Conservation (phyloP, 2,888 invertebrate genomes). For the Notodonta dromedarius region DNA sequence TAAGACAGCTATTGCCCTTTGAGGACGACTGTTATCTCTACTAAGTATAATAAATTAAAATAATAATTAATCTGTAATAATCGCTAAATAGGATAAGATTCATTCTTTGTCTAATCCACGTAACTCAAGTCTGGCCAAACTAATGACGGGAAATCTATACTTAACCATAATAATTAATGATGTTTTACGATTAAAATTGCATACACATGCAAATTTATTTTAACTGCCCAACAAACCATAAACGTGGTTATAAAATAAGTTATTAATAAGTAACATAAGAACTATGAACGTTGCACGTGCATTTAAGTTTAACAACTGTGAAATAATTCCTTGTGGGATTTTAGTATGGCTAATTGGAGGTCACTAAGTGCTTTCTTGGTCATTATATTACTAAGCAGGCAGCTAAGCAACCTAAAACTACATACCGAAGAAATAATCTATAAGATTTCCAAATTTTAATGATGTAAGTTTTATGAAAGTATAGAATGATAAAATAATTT, state of each 20-base stretch:
- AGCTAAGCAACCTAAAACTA: no score
- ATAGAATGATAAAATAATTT: no score
- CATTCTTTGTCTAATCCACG: no score
- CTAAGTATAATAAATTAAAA: no score
- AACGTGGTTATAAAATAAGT: conserved; percentile 36
- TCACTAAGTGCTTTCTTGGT: not conserved
- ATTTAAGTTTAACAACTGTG: conserved; percentile 4
- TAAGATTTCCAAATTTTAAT: no score
- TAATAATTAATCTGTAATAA: no score
- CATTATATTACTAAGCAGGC: no score
- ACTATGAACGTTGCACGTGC: conserved; percentile 20
- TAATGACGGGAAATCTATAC: conserved; percentile 19
- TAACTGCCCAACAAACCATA: conserved; percentile 36
- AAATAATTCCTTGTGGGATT: not conserved
- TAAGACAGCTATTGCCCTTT: no score
- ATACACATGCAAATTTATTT: conserved; percentile 55
- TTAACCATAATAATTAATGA: conserved; percentile 22
- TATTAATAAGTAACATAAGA: conserved; percentile 20
- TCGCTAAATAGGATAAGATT: no score
- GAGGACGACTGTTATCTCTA: no score
- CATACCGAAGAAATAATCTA: no score
- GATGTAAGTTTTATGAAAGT: no score
- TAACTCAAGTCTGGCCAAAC: not conserved
- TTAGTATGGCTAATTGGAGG: not conserved
- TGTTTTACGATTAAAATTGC: conserved; percentile 53